phyloP scores from a whole-genome alignment of 1,140 invertebrate genomes.

The Trichonephila clavipes region DNA sequence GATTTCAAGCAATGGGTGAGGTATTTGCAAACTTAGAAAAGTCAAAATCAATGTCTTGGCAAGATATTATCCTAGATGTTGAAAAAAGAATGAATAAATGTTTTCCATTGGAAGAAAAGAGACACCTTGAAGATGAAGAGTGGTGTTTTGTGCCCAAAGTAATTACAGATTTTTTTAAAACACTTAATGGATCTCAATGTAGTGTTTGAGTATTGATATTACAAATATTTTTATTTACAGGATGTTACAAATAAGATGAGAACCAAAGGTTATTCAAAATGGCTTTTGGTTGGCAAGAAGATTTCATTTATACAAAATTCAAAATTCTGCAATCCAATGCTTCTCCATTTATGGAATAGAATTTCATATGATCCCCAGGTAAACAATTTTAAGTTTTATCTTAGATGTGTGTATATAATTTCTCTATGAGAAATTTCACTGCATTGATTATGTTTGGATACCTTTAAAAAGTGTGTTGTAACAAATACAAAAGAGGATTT shows the following conservation, averaged over 20 bases:
- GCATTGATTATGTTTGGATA: too few species aligned
- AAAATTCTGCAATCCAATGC: conserved; percentile 70
- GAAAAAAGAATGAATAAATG: conserved; percentile 49
- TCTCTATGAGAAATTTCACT: background rate
- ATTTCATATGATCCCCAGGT: conserved; percentile 48
- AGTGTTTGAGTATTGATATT: background rate
- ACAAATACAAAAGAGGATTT: too few species aligned
- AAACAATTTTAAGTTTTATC: background rate
- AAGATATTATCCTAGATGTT: conserved; percentile 27
- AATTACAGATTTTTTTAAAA: background rate
- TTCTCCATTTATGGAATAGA: conserved; percentile 68
- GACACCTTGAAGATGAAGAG: background rate
- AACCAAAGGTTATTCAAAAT: conserved; percentile 34
- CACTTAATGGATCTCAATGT: background rate
- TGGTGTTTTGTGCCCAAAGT: background rate
- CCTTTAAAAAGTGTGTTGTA: too few species aligned
- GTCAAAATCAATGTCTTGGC: conserved; percentile 45
- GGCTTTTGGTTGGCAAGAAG: conserved; percentile 48
- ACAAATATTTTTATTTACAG: conserved; percentile 16
- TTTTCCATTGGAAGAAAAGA: background rate
- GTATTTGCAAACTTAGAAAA: conserved; percentile 50
- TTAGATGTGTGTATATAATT: background rate
- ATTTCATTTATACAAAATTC: conserved; percentile 68
- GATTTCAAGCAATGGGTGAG: conserved; percentile 60
- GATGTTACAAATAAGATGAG: conserved; percentile 41